phyloP scores from a whole-genome alignment of 2,113 vertebrate genomes.

The Prietella phreatophila region DNA sequence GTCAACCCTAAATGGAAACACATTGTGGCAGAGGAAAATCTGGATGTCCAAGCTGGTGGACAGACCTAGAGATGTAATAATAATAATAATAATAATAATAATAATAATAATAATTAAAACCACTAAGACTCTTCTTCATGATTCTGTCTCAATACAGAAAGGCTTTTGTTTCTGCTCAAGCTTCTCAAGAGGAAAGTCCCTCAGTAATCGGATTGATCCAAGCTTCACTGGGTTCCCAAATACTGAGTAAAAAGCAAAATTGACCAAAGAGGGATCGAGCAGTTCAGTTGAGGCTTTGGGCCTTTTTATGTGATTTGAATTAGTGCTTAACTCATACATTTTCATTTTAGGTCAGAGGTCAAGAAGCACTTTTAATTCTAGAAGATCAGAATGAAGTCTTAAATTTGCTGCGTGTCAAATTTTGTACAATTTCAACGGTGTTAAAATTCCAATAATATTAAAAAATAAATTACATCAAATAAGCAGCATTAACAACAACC shows the following conservation, averaged over 20 bases:
- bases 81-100: background rate
- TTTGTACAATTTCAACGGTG: background rate
- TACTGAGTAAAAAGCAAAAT: background rate
- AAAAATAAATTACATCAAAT: background rate
- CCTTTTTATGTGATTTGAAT: background rate
- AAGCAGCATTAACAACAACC: background rate
- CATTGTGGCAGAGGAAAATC: background rate
- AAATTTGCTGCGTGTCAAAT: background rate
- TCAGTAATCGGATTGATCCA: slow-evolving; percentile 71
- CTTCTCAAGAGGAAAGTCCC: slow-evolving; percentile 58
- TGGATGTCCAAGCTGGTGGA: background rate
- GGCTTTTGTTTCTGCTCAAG: slow-evolving; percentile 53
- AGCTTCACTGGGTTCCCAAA: slow-evolving; percentile 41
- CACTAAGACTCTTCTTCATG: slow-evolving; percentile 45
- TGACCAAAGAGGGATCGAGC: background rate
- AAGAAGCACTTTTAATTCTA: background rate
- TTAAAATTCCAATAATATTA: background rate
- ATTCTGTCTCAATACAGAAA: slow-evolving; percentile 39
- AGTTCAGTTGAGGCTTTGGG: background rate
- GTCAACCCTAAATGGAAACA: background rate
- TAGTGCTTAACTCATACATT: background rate
- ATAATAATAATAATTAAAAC: background rate
- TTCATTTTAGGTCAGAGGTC: background rate
- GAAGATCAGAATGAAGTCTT: background rate
- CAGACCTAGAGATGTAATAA: background rate